These are phyloP conservation scores for Sarcophaga subvicina DNA, from an alignment of 2,888 invertebrate species.

Conservation along the genomic window DNA sequence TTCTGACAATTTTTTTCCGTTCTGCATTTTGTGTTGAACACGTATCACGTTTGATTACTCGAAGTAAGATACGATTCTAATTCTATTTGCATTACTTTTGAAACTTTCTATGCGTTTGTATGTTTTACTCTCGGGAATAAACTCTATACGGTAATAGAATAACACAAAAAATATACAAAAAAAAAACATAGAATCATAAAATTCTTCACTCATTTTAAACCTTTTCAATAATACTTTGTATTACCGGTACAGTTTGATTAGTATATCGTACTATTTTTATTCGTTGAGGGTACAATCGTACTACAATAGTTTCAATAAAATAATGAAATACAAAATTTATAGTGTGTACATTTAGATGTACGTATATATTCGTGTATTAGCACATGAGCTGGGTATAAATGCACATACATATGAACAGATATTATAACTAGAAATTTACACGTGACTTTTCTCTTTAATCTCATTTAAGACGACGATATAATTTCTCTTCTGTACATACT, in stretches of 20 bases:
- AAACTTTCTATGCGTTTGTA: background rate
- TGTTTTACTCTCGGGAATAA: background rate
- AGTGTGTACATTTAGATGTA: background rate
- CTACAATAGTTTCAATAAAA: background rate
- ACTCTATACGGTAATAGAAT: too few species aligned
- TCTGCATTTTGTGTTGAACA: background rate
- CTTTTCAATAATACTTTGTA: too few species aligned
- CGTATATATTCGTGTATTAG: background rate
- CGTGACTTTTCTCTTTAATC: slow-evolving; percentile 17
- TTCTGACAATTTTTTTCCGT: background rate
- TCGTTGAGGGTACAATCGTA: background rate
- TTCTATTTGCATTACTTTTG: too few species aligned
- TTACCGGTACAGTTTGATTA: background rate
- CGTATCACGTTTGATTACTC: slow-evolving; percentile 27
- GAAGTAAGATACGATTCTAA: background rate
- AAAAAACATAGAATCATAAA: too few species aligned
- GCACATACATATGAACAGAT: background rate
- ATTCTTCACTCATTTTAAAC: too few species aligned
- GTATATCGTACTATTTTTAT: background rate
- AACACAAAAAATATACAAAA: too few species aligned
- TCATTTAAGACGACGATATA: slow-evolving; percentile 18
- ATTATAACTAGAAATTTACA: background rate
- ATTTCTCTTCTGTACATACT: background rate
- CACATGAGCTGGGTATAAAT: background rate
- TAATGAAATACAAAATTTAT: background rate